Evolutionary conservation across 1,140 invertebrate species (phyloP).

Genomic region (Lepidurus arcticus): DNA sequence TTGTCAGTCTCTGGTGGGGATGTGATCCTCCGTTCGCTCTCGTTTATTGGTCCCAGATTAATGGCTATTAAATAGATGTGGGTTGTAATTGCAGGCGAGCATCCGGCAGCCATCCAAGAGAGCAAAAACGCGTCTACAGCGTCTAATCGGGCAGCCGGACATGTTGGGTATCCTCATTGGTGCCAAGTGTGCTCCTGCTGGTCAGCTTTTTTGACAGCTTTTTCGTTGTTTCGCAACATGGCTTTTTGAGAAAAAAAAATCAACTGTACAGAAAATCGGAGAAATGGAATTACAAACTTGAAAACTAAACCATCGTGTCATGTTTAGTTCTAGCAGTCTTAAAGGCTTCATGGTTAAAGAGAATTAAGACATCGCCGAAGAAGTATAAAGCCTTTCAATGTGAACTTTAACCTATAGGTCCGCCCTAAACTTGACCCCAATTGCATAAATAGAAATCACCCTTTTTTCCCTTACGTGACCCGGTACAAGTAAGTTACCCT

Average conservation of each 20-base stretch:
- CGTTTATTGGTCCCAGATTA: constrained; percentile 10
- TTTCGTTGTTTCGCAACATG: constrained; percentile 3
- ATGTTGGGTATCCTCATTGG: constrained; percentile 8
- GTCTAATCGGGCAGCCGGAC: constrained; percentile 12
- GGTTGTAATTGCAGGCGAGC: constrained; percentile 20
- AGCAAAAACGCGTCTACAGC: constrained; percentile 14
- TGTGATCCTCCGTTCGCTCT: neutral
- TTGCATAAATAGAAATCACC: too few species aligned
- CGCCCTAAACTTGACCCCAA: too few species aligned
- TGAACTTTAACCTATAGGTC: too few species aligned
- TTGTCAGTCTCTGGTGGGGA: neutral
- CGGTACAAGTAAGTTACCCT: too few species aligned
- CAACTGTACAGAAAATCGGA: neutral
- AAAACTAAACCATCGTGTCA: neutral
- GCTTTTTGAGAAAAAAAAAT: neutral
- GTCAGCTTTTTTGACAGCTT: constrained; percentile 4
- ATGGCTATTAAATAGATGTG: constrained; percentile 14
- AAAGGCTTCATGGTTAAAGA: too few species aligned
- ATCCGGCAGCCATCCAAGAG: constrained; percentile 12
- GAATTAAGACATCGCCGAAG: too few species aligned
- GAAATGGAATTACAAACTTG: neutral
- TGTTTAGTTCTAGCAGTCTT: neutral
- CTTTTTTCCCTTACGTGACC: too few species aligned
- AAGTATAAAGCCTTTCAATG: too few species aligned
- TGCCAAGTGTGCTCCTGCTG: neutral